Conservation (phyloP, 2,888 invertebrate species). For the Hyposoter didymator region DNA sequence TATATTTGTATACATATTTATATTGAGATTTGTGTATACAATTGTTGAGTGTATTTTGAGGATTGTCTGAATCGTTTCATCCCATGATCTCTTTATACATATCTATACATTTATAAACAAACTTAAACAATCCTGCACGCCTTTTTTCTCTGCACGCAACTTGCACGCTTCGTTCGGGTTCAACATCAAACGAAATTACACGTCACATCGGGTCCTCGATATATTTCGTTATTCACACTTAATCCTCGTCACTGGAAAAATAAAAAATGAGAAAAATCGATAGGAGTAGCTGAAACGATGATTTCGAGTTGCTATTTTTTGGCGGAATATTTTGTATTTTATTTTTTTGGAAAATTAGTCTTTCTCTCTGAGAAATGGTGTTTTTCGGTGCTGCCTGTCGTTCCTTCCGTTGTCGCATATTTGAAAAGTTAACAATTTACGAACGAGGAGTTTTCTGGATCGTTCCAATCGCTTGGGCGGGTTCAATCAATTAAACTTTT, state of each 20-base stretch:
- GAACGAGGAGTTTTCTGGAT: not conserved
- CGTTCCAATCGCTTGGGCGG: not conserved
- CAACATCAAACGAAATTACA: constrained; percentile 71
- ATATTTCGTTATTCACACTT: constrained; percentile 11
- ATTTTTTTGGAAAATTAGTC: not conserved
- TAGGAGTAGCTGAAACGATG: not conserved
- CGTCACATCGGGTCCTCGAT: constrained; percentile 56
- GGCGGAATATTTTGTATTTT: not conserved
- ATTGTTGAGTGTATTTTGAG: constrained; percentile 33
- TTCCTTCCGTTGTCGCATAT: not conserved
- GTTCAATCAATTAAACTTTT: not conserved
- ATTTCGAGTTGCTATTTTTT: not conserved
- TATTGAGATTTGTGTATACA: constrained; percentile 22
- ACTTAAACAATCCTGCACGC: constrained; percentile 77
- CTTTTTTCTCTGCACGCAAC: constrained; percentile 81
- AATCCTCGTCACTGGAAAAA: not conserved
- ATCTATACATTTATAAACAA: constrained; percentile 35
- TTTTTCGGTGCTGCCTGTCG: not conserved
- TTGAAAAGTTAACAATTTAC: not conserved
- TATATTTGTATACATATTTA: not conserved
- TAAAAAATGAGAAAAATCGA: not conserved
- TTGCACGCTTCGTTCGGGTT: constrained; percentile 80
- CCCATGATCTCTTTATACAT: constrained; percentile 67
- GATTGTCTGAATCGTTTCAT: constrained; percentile 67
- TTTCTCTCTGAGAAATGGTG: not conserved